Conservation (phyloP, 2,797 vertebrate genomes). For the Argya squamiceps region DNA sequence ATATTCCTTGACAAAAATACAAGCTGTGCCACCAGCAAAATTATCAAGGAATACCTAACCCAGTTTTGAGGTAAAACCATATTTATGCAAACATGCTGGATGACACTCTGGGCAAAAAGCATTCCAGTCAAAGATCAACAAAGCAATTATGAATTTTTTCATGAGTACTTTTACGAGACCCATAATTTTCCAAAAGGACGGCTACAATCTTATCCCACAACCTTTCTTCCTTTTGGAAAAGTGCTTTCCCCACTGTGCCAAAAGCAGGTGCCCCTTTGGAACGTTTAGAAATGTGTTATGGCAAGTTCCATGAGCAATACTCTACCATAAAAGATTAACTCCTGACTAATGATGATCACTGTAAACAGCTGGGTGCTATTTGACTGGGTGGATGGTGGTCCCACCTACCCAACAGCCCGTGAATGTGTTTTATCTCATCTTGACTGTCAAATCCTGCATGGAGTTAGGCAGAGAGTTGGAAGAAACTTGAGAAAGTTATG, state of each 20-base stretch:
- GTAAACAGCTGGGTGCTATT: constrained; percentile 46
- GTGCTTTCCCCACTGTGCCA: background rate
- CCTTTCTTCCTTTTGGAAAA: background rate
- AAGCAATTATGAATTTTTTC: background rate
- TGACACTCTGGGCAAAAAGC: background rate
- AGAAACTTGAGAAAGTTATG: constrained; percentile 20
- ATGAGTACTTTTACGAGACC: background rate
- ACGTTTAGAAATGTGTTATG: background rate
- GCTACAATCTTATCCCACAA: background rate
- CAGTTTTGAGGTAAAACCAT: background rate
- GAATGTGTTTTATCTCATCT: constrained; percentile 57
- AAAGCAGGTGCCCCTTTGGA: constrained; percentile 8
- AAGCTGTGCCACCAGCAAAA: background rate
- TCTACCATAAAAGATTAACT: constrained; percentile 35
- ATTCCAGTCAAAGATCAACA: background rate
- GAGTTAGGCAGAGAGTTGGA: background rate
- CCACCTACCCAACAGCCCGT: constrained; percentile 26
- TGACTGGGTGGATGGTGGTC: constrained; percentile 58
- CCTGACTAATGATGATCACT: constrained; percentile 39
- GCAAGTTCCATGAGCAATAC: background rate
- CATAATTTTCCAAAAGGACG: background rate
- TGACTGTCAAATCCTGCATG: constrained; percentile 2
- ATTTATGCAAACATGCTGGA: background rate
- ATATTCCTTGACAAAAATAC: background rate
- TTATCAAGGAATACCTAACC: rapidly evolving